Base-by-base conservation (phyloP, 1,140 invertebrate genomes). In the Drosophila melanica region DNA sequence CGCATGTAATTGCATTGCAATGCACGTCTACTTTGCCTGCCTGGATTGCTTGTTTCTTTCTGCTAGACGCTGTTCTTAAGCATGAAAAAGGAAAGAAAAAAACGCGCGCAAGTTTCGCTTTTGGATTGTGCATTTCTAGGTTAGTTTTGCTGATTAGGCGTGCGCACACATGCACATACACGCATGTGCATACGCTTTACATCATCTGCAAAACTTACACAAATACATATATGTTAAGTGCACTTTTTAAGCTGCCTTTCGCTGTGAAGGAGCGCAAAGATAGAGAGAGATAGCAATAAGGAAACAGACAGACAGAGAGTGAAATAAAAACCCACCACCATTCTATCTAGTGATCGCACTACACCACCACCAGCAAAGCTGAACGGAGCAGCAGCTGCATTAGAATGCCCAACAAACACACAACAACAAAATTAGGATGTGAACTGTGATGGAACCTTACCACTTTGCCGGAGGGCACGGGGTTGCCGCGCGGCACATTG, bases 381-480 rank as follows among this genome's bases (percentile, higher is more conserved):
- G 50, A 55, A 44, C 50, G 33, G 23, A 73, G 42, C 47, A 37
- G 75, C 85, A 90, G 80, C 85, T 90, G 86, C 85, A 79, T 81
- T 80, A 73, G 65, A 90, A 90, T 90, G 65, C 47, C 44, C 20
- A 48, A 66, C 47, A 37, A 27, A n/a, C 27, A 18, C 4, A 44
- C 30, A 45, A 39, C 53, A 62, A 60, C 37, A 62, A 35, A 63
- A 55, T 58, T 62, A 47, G 37, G 50, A 75, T 59, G 20, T 47
- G 39, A 57, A 68, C 30, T 65, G 39, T 33, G 53, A 20, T 51
- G 39, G 62, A 47, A 81, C 54, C 81, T 90, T 80, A 90, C 60
- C 79, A 66, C 63, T 92, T 91, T 90, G 68, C 71, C 73, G 70
- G 74, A 48, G 68, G 86, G 73, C 41, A 54, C 62, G 76, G 84